A percentile compares a stretch with the other conserved stretches of the same genome.
Conservation (phyloP, 1,140 invertebrate species). For the Bombus ignitus region DNA sequence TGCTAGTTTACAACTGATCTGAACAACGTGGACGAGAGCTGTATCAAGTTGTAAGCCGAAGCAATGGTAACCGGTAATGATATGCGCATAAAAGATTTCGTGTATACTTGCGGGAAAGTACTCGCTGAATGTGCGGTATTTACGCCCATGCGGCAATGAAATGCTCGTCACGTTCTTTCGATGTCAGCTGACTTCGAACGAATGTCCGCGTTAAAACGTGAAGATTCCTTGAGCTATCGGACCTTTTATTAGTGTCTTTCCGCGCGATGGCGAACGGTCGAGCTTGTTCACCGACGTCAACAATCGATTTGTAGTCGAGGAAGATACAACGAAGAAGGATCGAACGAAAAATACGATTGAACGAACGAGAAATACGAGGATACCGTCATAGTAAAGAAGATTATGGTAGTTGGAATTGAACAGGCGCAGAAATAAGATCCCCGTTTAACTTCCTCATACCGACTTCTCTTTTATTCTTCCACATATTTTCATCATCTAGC, state of each 20-base stretch:
- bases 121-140: slow-evolving; percentile 44
- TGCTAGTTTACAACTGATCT: not conserved
- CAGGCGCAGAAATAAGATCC: not conserved
- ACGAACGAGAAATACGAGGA: not conserved
- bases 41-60: not conserved
- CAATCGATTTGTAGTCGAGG: not conserved
- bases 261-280: not conserved
- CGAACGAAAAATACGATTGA: not conserved
- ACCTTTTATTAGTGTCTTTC: not conserved
- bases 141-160: slow-evolving; percentile 25
- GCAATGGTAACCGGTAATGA: not conserved
- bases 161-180: slow-evolving; percentile 44
- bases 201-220: slow-evolving; percentile 2
- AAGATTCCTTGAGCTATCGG: slow-evolving; percentile 5
- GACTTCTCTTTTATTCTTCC: not conserved
- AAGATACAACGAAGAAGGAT: not conserved
- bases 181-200: slow-evolving; percentile 35
- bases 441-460: slow-evolving; percentile 8
- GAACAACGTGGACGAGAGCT: not conserved
- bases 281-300: not conserved
- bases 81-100: slow-evolving; percentile 52
- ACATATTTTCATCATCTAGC: not conserved
- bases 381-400: no score
- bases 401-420: not conserved
- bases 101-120: slow-evolving; percentile 20